Conservation (phyloP, 2,888 invertebrate species). For the Caenorhabditis uteleia region DNA sequence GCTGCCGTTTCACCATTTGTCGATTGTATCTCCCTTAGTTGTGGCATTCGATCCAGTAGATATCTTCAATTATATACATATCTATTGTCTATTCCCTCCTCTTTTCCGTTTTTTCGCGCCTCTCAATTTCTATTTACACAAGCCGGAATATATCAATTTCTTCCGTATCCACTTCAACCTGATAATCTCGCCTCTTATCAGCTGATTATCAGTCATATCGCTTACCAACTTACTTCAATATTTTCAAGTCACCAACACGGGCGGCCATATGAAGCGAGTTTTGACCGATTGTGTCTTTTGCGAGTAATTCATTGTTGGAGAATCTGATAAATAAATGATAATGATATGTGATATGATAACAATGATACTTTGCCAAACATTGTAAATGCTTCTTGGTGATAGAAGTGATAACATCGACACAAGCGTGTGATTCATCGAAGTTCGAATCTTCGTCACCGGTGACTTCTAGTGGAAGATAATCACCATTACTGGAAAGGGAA, state of each 20-base stretch:
- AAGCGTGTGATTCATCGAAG: constrained; percentile 18
- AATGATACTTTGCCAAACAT: constrained; percentile 32
- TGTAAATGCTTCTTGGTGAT: constrained; percentile 26
- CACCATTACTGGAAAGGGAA: constrained; percentile 22
- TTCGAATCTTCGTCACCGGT: constrained; percentile 14
- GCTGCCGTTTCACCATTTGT: constrained; percentile 51
- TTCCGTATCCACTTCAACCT: no score
- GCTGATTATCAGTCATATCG: no score
- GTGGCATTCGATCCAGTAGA: constrained; percentile 48
- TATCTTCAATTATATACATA: constrained; percentile 50
- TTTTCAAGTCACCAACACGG: constrained; percentile 44
- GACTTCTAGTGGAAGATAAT: constrained; percentile 31
- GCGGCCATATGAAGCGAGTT: constrained; percentile 54
- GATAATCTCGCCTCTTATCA: no score
- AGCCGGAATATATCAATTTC: no score
- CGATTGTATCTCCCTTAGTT: constrained; percentile 46
- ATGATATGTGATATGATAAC: no score
- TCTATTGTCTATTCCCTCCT: no score
- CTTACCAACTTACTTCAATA: constrained; percentile 52
- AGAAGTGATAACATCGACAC: constrained; percentile 27
- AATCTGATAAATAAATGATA: constrained; percentile 22
- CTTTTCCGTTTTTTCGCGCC: no score
- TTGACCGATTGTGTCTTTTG: constrained; percentile 47
- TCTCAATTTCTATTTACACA: no score
- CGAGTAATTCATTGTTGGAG: constrained; percentile 40